Percentiles rank a stretch among this genome's conserved stretches.
phyloP scores from a whole-genome alignment of 2,113 vertebrate genomes.

The Dicerorhinus sumatrensis region DNA sequence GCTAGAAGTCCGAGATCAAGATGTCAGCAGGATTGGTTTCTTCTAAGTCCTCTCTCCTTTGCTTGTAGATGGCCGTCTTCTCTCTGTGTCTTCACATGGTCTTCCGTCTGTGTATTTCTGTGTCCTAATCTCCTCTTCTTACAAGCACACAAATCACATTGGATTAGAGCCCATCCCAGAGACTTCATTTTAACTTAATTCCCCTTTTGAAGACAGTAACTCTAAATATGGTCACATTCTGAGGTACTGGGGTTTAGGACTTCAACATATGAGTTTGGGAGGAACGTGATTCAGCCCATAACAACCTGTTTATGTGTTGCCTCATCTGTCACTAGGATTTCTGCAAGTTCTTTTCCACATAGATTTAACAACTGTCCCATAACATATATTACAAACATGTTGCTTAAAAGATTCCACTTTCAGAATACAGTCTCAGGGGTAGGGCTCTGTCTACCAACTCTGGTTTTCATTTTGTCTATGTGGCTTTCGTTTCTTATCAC shows the following conservation, averaged over 20 bases:
- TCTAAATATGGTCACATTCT: background rate
- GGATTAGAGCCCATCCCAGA: background rate
- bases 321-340: background rate
- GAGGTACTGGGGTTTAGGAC: background rate
- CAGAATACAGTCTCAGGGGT: background rate
- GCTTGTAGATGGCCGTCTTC: background rate
- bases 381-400: background rate
- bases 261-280: background rate
- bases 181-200: constrained; percentile 4
- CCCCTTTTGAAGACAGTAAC: background rate
- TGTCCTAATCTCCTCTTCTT: background rate
- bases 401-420: constrained; percentile 12
- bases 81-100: background rate
- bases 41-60: background rate
- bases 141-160: background rate
- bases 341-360: background rate
- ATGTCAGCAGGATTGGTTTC: background rate
- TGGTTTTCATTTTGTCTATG: background rate
- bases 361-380: background rate
- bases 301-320: background rate
- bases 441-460: background rate
- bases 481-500: background rate
- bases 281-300: background rate
- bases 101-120: background rate
- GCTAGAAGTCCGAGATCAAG: background rate